Evolutionary conservation across 2,888 invertebrate species (phyloP).

Genomic region (Drosophila histrio): DNA sequence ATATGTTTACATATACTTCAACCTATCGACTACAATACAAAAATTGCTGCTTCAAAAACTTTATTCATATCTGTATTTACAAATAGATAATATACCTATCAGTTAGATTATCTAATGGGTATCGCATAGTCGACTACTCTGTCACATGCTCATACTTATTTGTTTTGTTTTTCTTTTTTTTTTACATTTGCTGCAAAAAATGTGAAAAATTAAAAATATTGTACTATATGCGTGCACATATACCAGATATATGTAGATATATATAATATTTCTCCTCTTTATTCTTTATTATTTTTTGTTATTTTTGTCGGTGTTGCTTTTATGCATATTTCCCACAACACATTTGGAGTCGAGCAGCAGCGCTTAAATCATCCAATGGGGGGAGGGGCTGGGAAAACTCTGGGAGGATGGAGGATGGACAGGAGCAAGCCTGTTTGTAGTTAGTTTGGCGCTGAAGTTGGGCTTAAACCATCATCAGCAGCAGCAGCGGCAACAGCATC

Average conservation of each 20-base stretch:
- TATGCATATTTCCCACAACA: conserved; percentile 79
- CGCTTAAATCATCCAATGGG: conserved; percentile 67
- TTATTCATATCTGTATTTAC: too few relatives aligned
- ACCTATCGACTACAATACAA: too few relatives aligned
- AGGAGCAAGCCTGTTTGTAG: conserved; percentile 53
- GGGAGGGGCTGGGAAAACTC: not conserved
- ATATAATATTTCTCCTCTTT: conserved; percentile 1
- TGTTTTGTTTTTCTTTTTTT: conserved; percentile 9
- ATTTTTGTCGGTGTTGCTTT: conserved; percentile 61
- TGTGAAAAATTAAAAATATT: conserved; percentile 77
- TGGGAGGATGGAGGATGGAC: conserved; percentile 12
- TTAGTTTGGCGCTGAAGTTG: conserved; percentile 72
- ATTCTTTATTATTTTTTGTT: conserved; percentile 15
- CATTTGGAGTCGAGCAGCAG: conserved; percentile 72
- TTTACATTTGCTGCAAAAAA: conserved; percentile 57
- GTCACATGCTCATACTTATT: too few relatives aligned
- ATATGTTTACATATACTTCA: too few relatives aligned
- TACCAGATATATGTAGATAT: conserved; percentile 9
- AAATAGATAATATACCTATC: too few relatives aligned
- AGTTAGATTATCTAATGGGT: not conserved
- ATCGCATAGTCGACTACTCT: not conserved
- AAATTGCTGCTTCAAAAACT: too few relatives aligned
- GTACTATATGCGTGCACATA: conserved; percentile 42
- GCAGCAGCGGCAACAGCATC: conserved; percentile 44
- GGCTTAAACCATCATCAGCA: conserved; percentile 72